phyloP scores from a whole-genome alignment of 2,888 invertebrate genomes.

The Luperina testacea region DNA sequence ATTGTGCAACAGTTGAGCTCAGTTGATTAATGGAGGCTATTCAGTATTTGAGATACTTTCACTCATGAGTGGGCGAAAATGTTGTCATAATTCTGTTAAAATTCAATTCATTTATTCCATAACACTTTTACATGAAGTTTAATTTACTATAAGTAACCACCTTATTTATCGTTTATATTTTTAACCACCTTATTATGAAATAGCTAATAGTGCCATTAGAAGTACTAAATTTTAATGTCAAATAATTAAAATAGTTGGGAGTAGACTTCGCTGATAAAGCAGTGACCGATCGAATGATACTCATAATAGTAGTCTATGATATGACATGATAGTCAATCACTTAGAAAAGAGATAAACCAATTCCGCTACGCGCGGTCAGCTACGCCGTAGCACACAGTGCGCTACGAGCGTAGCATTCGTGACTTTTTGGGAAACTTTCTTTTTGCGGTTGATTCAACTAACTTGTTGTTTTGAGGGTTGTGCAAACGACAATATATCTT shows the following conservation, averaged over 20 bases:
- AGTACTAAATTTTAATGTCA: background rate
- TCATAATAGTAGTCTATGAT: background rate
- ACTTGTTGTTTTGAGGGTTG: background rate
- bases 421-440: background rate
- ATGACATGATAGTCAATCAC: background rate
- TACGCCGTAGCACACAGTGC: constrained; percentile 34
- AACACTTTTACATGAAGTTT: background rate
- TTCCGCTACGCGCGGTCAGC: constrained; percentile 24
- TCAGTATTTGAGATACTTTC: background rate
- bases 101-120: background rate
- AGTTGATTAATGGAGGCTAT: background rate
- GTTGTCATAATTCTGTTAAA: background rate
- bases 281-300: background rate
- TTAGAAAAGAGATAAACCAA: background rate
- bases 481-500: background rate
- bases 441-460: background rate
- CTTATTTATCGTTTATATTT: too few species aligned
- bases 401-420: constrained; percentile 31
- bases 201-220: background rate
- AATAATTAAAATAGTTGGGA: background rate
- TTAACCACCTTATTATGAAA: background rate
- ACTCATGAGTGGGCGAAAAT: background rate
- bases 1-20: constrained; percentile 22
- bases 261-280: background rate
- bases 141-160: background rate